Evolutionary conservation across 2,888 invertebrate genomes (phyloP), one percentile per base, ranked within the genome.

Genomic region (Oxycera nigricornis): DNA sequence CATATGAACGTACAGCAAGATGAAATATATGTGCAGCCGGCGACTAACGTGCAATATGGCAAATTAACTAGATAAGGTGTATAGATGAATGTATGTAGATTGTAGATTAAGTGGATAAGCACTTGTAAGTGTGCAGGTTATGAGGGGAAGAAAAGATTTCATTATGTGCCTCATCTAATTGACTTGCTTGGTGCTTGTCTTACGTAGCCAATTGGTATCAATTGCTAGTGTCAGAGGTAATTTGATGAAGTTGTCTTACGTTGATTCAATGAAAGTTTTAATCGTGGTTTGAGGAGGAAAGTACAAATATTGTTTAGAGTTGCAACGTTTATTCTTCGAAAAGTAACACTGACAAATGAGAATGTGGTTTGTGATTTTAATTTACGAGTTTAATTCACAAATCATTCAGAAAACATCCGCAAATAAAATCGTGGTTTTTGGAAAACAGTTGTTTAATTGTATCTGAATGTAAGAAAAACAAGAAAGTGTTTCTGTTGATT

Each of bases 71-170:
- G 17, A 9, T 41, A 20, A 22, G 24, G 65, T 65, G 39, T 39
- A 24, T 26, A 24, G 17, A 35, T 41, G 41, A 22, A 22, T 14
- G 17, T 50, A 17, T 26, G 17, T 65, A 39, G 65, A 62, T 62
- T 39, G 39, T 22, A 65, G 39, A 59, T 24, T 65, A 22, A 65
- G 65, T 65, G 65, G 65, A 65, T 65, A 39, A 65, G 39, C 65
- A 61, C 4, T 61, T 17, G 31, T 3, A 61, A 17, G 4, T 31
- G 26, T 11, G 31, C 57, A 46, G 24, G 24, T n/a, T 61, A 17
- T 14, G 30, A 24, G 24, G 24, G 22, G 7, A 28, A 59, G 28
- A n/a, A 22, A 59, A 59, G 2, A 22, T 39, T 35, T 39, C 39
- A 22, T 65, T 39, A 24, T 39, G n/a, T 3, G 39, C 24, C 26